Percentiles rank a stretch among this genome's conserved stretches.
phyloP scores from a whole-genome alignment of 2,113 vertebrate genomes.

The Aleadryas rufinucha region DNA sequence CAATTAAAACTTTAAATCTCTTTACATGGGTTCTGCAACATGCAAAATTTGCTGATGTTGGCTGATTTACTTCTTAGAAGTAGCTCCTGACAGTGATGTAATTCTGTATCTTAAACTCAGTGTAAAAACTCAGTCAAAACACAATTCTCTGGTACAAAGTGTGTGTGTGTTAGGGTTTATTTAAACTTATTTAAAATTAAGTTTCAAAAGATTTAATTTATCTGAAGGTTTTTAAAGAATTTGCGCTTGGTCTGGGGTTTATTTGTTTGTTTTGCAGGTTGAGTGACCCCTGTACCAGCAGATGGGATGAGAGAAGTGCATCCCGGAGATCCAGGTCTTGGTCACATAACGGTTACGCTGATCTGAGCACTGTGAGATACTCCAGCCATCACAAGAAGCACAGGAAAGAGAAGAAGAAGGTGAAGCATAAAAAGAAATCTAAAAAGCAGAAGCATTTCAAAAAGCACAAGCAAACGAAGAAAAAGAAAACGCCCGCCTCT shows the following conservation, averaged over 20 bases:
- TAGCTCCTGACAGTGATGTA: neutral
- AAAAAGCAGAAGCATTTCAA: constrained; percentile 90
- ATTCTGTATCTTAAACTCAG: neutral
- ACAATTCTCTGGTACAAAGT: neutral
- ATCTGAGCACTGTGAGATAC: constrained; percentile 72
- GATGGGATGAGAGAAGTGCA: constrained; percentile 88
- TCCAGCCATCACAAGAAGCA: constrained; percentile 75
- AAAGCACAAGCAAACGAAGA: constrained; percentile 83
- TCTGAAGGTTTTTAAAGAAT: neutral
- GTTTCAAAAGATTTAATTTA: neutral
- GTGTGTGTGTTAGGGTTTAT: neutral
- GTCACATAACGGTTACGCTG: constrained; percentile 83
- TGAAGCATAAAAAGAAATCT: constrained; percentile 89
- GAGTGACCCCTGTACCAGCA: constrained; percentile 82
- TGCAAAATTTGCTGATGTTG: neutral
- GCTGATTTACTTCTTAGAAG: neutral
- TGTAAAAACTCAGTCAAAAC: neutral
- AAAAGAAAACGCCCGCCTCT: constrained; percentile 53
- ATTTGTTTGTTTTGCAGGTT: constrained; percentile 67
- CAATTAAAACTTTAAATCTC: neutral
- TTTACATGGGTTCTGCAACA: neutral
- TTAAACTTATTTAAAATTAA: neutral
- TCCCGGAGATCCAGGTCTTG: constrained; percentile 85
- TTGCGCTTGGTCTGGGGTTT: neutral
- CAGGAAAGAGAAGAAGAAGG: constrained; percentile 88